These are phyloP conservation scores for Euwallacea similis DNA, from an alignment of 1,140 invertebrate species.

Conservation along the genomic window DNA sequence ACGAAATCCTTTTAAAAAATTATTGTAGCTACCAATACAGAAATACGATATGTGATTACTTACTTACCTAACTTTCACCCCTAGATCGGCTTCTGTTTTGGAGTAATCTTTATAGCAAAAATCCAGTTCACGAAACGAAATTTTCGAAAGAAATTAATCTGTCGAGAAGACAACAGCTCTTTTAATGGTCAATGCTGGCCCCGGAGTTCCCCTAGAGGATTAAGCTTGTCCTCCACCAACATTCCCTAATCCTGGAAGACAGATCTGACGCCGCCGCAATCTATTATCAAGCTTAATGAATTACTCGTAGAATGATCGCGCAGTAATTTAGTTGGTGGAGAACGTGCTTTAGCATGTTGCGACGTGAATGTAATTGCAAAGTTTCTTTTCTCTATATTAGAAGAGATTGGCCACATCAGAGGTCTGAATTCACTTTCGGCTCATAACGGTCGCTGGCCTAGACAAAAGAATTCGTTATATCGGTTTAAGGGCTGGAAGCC, in stretches of 20 bases:
- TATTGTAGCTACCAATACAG: too few relatives aligned
- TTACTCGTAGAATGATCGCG: slow-evolving; percentile 34
- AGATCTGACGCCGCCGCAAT: slow-evolving; percentile 35
- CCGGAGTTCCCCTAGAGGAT: slow-evolving; percentile 33
- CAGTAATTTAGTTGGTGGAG: slow-evolving; percentile 28
- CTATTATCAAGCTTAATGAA: slow-evolving; percentile 39
- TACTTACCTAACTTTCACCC: too few relatives aligned
- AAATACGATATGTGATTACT: too few relatives aligned
- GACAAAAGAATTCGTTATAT: slow-evolving; percentile 28
- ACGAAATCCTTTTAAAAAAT: too few relatives aligned
- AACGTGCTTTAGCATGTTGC: slow-evolving; percentile 4
- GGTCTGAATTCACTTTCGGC: slow-evolving; percentile 7
- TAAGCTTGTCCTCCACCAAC: slow-evolving; percentile 31
- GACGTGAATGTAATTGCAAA: too few relatives aligned
- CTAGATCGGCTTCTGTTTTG: too few relatives aligned
- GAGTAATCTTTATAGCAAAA: too few relatives aligned
- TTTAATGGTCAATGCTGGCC: slow-evolving; percentile 27
- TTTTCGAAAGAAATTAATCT: background rate
- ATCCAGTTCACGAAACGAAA: too few relatives aligned
- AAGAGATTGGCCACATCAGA: background rate
- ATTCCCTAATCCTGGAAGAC: slow-evolving; percentile 37
- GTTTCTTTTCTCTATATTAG: too few relatives aligned
- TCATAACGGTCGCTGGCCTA: slow-evolving; percentile 9
- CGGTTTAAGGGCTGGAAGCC: slow-evolving; percentile 16
- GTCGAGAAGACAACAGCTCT: background rate